Evolutionary conservation across 2,888 invertebrate species (phyloP).

Genomic region (Idaea biselata): DNA sequence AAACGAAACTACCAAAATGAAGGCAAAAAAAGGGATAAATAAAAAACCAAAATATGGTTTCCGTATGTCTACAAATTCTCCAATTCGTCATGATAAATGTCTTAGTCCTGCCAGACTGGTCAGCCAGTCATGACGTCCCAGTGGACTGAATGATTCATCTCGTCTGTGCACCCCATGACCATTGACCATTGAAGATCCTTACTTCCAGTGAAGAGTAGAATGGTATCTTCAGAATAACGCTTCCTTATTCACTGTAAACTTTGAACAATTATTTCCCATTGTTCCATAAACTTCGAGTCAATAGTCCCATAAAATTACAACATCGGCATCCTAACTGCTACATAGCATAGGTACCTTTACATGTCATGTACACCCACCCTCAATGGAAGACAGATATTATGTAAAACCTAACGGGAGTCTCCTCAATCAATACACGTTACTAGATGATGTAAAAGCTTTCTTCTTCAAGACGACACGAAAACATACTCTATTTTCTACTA

Average conservation of each 20-base stretch:
- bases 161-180: too few species aligned
- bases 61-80: too few species aligned
- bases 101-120: too few species aligned
- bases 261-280: conserved; percentile 17
- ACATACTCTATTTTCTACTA: conserved; percentile 36
- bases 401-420: conserved; percentile 78
- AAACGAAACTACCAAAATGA: too few species aligned
- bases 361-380: conserved; percentile 60
- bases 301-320: conserved; percentile 39
- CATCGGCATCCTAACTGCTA: conserved; percentile 42
- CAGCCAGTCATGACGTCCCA: too few species aligned
- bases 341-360: conserved; percentile 31
- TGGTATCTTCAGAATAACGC: too few species aligned
- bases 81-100: too few species aligned
- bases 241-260: not conserved
- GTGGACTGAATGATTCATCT: too few species aligned
- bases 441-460: conserved; percentile 75
- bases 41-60: too few species aligned
- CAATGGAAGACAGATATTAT: conserved; percentile 74
- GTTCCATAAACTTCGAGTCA: conserved; percentile 28
- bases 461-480: conserved; percentile 41
- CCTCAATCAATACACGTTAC: conserved; percentile 80
- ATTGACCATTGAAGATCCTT: too few species aligned
- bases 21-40: too few species aligned
- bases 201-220: too few species aligned